These are phyloP conservation scores for Neofelis nebulosa DNA, from an alignment of 2,113 vertebrate genomes.

Conservation along the genomic window DNA sequence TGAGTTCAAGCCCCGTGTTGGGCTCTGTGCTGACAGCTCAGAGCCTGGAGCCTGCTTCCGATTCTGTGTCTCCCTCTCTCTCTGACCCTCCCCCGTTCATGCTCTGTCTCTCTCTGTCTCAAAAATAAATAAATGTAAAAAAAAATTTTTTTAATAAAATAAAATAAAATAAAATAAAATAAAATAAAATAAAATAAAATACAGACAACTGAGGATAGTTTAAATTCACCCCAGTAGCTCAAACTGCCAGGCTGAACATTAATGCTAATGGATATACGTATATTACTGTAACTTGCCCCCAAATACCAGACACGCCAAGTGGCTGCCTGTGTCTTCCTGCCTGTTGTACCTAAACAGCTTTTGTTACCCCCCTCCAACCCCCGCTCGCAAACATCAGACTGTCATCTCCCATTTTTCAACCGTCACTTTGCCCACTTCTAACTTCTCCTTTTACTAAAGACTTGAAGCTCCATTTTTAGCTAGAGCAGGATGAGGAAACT, in stretches of 20 bases:
- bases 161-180: background rate
- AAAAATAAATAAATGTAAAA: too few relatives aligned
- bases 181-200: background rate
- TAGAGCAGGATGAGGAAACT: background rate
- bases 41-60: too few relatives aligned
- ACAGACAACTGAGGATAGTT: background rate
- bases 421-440: background rate
- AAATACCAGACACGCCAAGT: background rate
- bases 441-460: background rate
- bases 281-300: background rate
- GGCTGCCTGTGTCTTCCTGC: background rate
- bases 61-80: too few relatives aligned
- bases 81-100: too few relatives aligned
- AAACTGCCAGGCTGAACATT: background rate
- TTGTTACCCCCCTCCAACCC: background rate
- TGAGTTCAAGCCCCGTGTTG: rapidly evolving
- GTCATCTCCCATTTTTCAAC: background rate
- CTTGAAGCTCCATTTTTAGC: background rate
- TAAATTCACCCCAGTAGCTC: background rate
- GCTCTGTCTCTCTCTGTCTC: too few relatives aligned
- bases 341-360: background rate
- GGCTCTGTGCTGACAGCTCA: too few relatives aligned
- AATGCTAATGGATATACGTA: background rate
- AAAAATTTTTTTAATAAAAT: too few relatives aligned
- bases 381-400: background rate